Evolutionary conservation across 2,113 vertebrate genomes (phyloP), one percentile per base, ranked within the genome.

Genomic region (Camelus dromedarius): DNA sequence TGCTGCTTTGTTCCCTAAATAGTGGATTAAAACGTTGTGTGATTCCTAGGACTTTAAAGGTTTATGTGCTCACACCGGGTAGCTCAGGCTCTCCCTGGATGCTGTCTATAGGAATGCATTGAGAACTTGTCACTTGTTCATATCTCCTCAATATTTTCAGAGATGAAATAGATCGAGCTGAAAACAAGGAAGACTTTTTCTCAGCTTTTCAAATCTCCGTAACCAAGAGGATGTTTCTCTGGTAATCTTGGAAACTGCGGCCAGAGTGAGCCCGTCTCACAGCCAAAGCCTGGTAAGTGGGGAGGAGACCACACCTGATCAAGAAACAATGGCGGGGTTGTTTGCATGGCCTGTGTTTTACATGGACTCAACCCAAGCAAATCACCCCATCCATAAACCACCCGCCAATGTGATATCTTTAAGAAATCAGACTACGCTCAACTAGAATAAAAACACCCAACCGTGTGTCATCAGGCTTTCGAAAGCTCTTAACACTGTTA

Each of bases 361-460:
- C 9, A 46, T 69, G 76, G 56, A 92, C 60, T 83, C 72, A 87
- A 67, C 30, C 92, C 72, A 91, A 93, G 35, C 48, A 69, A 91
- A 95, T 81, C 67, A 73, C 13, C 15, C 16, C 58, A 52, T 18
- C 19, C 30, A 84, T 42, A 81, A 94, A 85, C 38, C 32, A 69
- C 22, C 42, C 88, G 48, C 60, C 66, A 77, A 8, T 6, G 3
- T 77, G 69, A n/a, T 54, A 82, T 72, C 80, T 91, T 89, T 69
- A 69, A 85, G 88, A 96, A 94, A 88, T 76, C 83, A 88, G 13
- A 83, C 87, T 66, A 64, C 9, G 48, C 52, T 92, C 26, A 93
- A 8, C 13, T 92, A 52, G 52, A 93, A 90, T 95, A 46, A 97
- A 95, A 93, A 90, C 22, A 95, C 35, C 52, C 48, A 60, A 64